Conservation (phyloP, 2,113 vertebrate genomes). For the Petrocephalus microphthalmus region DNA sequence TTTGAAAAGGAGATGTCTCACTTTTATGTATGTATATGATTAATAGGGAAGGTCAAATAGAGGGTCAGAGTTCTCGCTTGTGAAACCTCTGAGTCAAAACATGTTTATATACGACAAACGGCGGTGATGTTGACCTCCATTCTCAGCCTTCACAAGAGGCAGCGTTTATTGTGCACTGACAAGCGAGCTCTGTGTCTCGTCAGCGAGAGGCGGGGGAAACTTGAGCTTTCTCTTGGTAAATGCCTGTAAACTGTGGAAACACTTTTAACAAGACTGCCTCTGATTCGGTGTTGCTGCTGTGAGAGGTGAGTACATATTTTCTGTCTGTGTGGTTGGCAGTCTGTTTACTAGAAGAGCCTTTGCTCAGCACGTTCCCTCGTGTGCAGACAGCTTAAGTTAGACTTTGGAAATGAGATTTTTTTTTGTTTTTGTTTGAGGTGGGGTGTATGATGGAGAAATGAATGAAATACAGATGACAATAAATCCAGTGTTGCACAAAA, state of each 20-base stretch:
- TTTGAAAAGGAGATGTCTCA: not conserved
- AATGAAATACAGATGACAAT: not conserved
- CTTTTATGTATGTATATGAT: not conserved
- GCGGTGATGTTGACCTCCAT: slow-evolving; percentile 31
- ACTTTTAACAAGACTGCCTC: slow-evolving; percentile 60
- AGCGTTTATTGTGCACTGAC: slow-evolving; percentile 40
- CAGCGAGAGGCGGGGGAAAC: slow-evolving; percentile 41
- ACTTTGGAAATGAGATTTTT: slow-evolving; percentile 30
- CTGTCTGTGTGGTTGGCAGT: slow-evolving; percentile 62
- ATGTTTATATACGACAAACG: not conserved
- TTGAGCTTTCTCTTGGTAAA: slow-evolving; percentile 38
- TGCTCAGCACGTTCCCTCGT: slow-evolving; percentile 56
- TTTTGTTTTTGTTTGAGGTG: not conserved
- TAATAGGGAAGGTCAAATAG: not conserved
- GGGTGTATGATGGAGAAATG: not conserved
- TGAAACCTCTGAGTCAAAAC: not conserved
- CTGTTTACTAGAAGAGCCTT: slow-evolving; percentile 63
- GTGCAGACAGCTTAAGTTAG: slow-evolving; percentile 43
- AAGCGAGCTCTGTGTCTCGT: slow-evolving; percentile 46
- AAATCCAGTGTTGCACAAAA: not conserved
- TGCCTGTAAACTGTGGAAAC: slow-evolving; percentile 55
- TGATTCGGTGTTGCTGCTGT: slow-evolving; percentile 41
- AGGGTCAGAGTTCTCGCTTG: not conserved
- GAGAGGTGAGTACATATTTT: slow-evolving; percentile 59
- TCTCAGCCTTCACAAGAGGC: slow-evolving; percentile 35